Base-by-base conservation (phyloP, 2,113 vertebrate species). In the Bombycilla garrulus region DNA sequence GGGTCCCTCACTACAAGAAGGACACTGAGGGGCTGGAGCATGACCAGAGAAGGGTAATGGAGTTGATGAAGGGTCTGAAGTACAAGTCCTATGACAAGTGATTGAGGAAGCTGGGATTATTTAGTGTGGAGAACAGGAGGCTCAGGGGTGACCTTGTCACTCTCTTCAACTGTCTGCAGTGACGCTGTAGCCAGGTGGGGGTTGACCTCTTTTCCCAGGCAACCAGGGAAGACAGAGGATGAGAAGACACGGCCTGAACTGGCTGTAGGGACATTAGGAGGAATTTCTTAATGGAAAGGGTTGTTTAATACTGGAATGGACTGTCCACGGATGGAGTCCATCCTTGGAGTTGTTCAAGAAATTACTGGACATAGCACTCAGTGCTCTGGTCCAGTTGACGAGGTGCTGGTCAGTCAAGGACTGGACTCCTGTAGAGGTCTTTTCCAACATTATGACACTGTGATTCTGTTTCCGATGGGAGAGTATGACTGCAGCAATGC, bases 21-120 rank as follows among this genome's bases (percentile, higher is more conserved):
- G 50, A 35, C 12, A 25, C 1, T 31, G 50, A 22, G 14, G 8
- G 15, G 17, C 31, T 88, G 50, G 4, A 57, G 8, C 0, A 0
- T 15, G 21, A 35, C 25, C 66, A 15, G 21, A 72, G 21, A 33
- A 23, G 22, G 10, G 15, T 36, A 65, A 0, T 1, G 2, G 15
- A 50, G 8, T 26, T 33, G 29, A 22, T 5, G 66, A 57, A 36
- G 21, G 4, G 31, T 31, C 18, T 72, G 50, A 26, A 65, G 15
- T 25, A 36, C 14, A 44, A 28, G 12, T 33, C 10, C 3, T 44
- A 0, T 65, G 44, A 31, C 6, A 18, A 72, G 17, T 2, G 2
- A 26, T 50, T 13, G 36, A 65, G 36, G 21, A 3, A 65, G 10
- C 4, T 23, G 48, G 6, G 4, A 6, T 1, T 42, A 31, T 31